phyloP scores from a whole-genome alignment of 2,888 invertebrate genomes.

The Drosophila monieri region DNA sequence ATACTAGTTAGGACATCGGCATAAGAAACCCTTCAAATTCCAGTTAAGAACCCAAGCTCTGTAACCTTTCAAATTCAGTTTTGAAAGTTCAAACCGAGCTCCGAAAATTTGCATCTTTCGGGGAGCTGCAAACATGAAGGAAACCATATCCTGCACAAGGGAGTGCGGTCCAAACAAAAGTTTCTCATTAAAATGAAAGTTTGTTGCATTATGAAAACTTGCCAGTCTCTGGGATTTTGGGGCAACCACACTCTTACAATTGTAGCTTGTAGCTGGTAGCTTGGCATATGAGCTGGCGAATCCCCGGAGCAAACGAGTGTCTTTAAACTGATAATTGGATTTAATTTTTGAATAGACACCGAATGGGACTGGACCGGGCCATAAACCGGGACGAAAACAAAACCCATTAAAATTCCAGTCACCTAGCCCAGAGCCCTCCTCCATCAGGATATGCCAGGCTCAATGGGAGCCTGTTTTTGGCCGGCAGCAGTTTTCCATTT shows the following conservation, averaged over 20 bases:
- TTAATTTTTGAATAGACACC: constrained; percentile 73
- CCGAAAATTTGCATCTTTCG: constrained; percentile 20
- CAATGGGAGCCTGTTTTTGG: constrained; percentile 31
- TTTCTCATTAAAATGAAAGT: constrained; percentile 78
- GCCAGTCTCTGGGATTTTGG: constrained; percentile 29
- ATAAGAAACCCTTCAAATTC: constrained; percentile 21
- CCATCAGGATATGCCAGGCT: constrained; percentile 4
- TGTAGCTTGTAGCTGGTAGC: constrained; percentile 28
- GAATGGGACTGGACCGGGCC: constrained; percentile 7
- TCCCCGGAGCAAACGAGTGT: constrained; percentile 65
- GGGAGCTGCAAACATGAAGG: constrained; percentile 31
- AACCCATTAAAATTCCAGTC: constrained; percentile 55
- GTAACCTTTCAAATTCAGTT: constrained; percentile 34
- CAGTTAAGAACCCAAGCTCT: constrained; percentile 19
- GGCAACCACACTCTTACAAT: constrained; percentile 23
- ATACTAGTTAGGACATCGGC: constrained; percentile 16
- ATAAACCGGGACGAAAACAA: constrained; percentile 26
- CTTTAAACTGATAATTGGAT: constrained; percentile 78
- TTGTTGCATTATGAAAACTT: constrained; percentile 65
- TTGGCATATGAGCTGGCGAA: constrained; percentile 36
- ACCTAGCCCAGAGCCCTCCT: constrained; percentile 41
- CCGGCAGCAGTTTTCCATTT: constrained; percentile 52
- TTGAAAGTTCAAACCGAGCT: constrained; percentile 9
- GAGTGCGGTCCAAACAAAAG: constrained; percentile 67
- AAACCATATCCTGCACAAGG: constrained; percentile 26